A percentile compares a stretch with the other conserved stretches of the same genome.
Evolutionary conservation across 2,113 vertebrate genomes (phyloP).

Genomic region (Silurus meridionalis): DNA sequence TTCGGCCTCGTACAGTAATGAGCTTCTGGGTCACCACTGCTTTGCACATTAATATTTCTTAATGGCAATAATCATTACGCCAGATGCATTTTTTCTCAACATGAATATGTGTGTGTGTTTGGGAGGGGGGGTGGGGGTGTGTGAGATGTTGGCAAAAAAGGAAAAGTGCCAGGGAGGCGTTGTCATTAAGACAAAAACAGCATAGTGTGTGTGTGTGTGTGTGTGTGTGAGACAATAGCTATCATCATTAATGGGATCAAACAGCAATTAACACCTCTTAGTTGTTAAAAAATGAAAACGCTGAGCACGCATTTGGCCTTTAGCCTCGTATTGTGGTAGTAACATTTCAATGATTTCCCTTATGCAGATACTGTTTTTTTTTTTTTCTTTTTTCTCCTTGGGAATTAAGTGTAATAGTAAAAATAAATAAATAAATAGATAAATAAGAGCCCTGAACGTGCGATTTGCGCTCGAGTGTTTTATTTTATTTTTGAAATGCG

Average conservation of each 20-base stretch:
- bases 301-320: slow-evolving; percentile 34
- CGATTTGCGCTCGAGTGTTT: not conserved
- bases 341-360: slow-evolving; percentile 26
- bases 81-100: slow-evolving; percentile 99
- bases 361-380: not conserved
- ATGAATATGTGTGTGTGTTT: slow-evolving; percentile 78
- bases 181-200: slow-evolving; percentile 71
- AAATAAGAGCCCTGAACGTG: too few species aligned
- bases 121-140: not conserved
- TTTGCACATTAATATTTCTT: slow-evolving; percentile 99
- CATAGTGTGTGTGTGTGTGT: slow-evolving; percentile 46
- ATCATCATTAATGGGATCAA: slow-evolving; percentile 68
- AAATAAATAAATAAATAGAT: not conserved
- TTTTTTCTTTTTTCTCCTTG: not conserved
- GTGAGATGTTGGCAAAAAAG: slow-evolving; percentile 49
- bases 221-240: slow-evolving; percentile 66
- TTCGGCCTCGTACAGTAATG: slow-evolving; percentile 93
- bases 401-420: not conserved
- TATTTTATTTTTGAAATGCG: not conserved
- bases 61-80: slow-evolving; percentile 99
- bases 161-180: slow-evolving; percentile 84
- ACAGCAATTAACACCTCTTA: slow-evolving; percentile 49
- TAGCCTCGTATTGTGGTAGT: slow-evolving; percentile 27
- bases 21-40: slow-evolving; percentile 99
- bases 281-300: slow-evolving; percentile 40